Evolutionary conservation across 2,113 vertebrate species (phyloP).

Genomic region (Passer montanus): DNA sequence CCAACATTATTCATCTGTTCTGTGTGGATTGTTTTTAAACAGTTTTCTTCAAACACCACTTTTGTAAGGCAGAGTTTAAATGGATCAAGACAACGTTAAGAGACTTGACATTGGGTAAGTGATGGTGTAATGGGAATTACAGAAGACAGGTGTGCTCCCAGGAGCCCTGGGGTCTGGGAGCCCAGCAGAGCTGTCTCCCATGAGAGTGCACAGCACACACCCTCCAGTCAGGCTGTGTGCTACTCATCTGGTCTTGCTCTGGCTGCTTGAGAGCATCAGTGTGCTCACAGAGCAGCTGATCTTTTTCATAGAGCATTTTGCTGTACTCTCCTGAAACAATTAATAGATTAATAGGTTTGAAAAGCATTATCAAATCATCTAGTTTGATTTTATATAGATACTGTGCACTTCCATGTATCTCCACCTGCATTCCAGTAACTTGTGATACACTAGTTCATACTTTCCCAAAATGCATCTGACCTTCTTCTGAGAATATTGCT

Average conservation of each 20-base stretch:
- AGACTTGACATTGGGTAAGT: background rate
- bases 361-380: background rate
- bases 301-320: background rate
- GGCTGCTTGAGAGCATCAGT: background rate
- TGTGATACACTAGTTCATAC: background rate
- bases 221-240: background rate
- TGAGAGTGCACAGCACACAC: background rate
- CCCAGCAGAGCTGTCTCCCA: background rate
- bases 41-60: slow-evolving; percentile 1
- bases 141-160: background rate
- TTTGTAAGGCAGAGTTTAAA: background rate
- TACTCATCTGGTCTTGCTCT: background rate
- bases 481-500: background rate
- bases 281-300: background rate
- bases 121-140: background rate
- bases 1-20: slow-evolving; percentile 2
- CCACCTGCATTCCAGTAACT: background rate
- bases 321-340: background rate
- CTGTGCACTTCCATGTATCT: background rate
- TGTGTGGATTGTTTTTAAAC: background rate
- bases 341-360: background rate
- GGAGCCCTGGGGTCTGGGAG: background rate
- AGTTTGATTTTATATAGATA: background rate
- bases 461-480: background rate
- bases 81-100: background rate